These are phyloP conservation scores for Chamaea fasciata DNA, from an alignment of 2,113 vertebrate genomes.

Conservation along the genomic window DNA sequence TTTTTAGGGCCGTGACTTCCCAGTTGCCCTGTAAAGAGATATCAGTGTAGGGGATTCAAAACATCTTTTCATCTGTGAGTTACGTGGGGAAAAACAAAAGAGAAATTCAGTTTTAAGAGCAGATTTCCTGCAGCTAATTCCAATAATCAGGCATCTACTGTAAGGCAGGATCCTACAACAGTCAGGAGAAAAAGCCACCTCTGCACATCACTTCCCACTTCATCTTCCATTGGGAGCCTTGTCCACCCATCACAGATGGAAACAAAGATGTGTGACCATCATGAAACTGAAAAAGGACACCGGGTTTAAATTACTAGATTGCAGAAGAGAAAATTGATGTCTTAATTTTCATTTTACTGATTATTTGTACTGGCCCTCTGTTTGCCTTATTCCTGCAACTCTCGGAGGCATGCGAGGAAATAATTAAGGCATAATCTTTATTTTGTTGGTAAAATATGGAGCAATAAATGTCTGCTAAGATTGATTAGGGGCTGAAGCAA, in stretches of 20 bases:
- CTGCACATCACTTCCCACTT: background rate
- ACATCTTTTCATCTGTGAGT: background rate
- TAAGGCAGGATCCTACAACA: background rate
- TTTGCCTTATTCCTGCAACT: background rate
- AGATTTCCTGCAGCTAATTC: background rate
- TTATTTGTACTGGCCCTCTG: background rate
- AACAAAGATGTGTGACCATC: background rate
- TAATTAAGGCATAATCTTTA: slow-evolving; percentile 26
- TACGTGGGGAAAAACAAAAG: background rate
- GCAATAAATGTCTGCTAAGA: slow-evolving; percentile 14
- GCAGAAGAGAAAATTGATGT: background rate
- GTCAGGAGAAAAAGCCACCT: background rate
- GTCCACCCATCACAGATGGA: background rate
- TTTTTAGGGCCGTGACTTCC: background rate
- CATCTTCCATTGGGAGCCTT: background rate
- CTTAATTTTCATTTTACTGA: slow-evolving; percentile 7
- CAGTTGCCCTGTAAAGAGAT: background rate
- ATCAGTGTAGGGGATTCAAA: background rate
- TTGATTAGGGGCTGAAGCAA: background rate
- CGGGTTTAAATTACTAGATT: background rate
- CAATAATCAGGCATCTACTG: background rate
- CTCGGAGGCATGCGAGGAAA: background rate
- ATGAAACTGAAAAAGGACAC: background rate
- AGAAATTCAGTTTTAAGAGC: background rate
- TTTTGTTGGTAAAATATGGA: slow-evolving; percentile 21